Percentiles rank a stretch among this genome's conserved stretches.
Conservation (phyloP, 2,113 vertebrate species). For the Opisthocomus hoazin region DNA sequence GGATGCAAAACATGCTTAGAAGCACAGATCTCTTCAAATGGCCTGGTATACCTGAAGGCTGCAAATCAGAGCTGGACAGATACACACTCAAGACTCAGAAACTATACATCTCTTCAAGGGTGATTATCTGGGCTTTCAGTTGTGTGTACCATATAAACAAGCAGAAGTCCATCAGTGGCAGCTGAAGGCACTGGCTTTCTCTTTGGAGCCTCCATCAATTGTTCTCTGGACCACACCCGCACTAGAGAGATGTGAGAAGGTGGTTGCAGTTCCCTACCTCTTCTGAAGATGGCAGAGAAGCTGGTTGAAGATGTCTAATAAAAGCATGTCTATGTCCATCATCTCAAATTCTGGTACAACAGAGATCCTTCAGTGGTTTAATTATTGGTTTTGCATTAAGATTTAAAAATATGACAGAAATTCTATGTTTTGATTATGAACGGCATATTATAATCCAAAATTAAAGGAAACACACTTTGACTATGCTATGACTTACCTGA, state of each 20-base stretch:
- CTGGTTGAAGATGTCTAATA: neutral
- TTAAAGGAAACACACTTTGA: neutral
- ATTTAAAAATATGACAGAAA: neutral
- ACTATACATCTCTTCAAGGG: neutral
- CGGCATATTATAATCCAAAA: neutral
- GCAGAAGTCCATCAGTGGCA: neutral
- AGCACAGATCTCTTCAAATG: neutral
- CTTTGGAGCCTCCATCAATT: neutral
- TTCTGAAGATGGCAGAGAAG: neutral
- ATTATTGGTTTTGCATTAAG: neutral
- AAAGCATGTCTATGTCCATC: neutral
- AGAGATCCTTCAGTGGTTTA: neutral
- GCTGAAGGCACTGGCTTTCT: neutral
- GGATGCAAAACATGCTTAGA: neutral
- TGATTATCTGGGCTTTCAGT: neutral
- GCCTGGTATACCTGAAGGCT: neutral
- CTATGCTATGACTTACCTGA: neutral
- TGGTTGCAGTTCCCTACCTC: neutral
- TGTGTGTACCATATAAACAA: neutral
- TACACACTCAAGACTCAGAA: neutral
- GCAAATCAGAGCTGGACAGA: neutral
- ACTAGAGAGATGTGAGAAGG: neutral
- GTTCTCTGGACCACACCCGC: neutral
- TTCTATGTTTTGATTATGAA: neutral
- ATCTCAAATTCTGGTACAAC: neutral